Evolutionary conservation across 2,888 invertebrate species (phyloP), one percentile per base, ranked within the genome.

Genomic region (Eupithecia inturbata): DNA sequence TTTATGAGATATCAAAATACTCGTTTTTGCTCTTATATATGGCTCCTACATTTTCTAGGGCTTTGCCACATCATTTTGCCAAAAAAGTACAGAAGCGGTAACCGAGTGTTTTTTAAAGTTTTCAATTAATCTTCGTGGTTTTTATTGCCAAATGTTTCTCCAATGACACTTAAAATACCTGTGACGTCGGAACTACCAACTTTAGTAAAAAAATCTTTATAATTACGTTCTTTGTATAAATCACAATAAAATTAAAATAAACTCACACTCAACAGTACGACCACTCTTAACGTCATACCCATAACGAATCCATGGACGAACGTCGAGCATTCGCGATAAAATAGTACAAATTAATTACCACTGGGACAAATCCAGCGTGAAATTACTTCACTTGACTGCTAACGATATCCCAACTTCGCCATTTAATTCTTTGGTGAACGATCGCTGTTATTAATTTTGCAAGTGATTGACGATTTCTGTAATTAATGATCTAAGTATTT

Each of bases 201-300:
- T 57, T 22, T 26, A 12, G 1, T 5, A 26, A 53, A 3, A 57
- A 57, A 12, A 26, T n/a, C n/a, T n/a, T n/a, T n/a, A 22, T 1
- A 26, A 57, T 22, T 10, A 14, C 5, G 10, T 64, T 33, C 36
- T 19, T 12, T n/a, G 5, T 33, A 10, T 12, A n/a, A 36, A 64
- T 33, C 16, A 33, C 31, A 64, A 64, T 68, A 60, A 14, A 69
- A 74, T 57, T 67, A 16, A 69, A 69, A 57, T 69, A 53, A 67
- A 79, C 80, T 79, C 45, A 80, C 80, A 68, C 68, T 71, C 57
- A 75, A 67, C 57, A 77, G 70, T 14, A 70, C 53, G 62, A 68
- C 31, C 3, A 74, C 3, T 70, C 49, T 63, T 10, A 77, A 49
- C 33, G 66, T 68, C 70, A 63, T 60, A 70, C 60, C 70, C 74